Conservation (phyloP, 2,888 invertebrate species). For the Chelonus formosanus region DNA sequence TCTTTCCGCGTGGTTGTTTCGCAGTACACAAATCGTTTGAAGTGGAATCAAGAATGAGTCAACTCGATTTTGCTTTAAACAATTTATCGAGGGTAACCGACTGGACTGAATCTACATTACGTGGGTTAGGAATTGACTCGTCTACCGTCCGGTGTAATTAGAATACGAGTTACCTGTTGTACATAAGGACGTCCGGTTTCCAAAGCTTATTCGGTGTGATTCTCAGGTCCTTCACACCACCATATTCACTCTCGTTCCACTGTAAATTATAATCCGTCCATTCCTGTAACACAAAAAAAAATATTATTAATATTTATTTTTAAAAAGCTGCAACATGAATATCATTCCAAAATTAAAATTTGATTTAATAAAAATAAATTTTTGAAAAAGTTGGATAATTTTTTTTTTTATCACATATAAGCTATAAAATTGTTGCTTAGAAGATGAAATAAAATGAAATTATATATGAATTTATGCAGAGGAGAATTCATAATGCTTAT, state of each 20-base stretch:
- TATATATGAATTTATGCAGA: too few relatives aligned
- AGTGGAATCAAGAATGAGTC: constrained; percentile 20
- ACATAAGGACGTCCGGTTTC: constrained; percentile 99
- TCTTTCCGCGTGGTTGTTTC: constrained; percentile 31
- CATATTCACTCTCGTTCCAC: constrained; percentile 96
- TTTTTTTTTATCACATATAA: too few relatives aligned
- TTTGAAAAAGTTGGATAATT: not conserved
- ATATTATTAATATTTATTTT: not conserved
- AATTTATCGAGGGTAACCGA: constrained; percentile 19
- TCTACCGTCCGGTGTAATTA: constrained; percentile 20
- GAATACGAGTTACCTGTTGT: constrained; percentile 86
- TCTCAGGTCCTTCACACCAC: constrained; percentile 91
- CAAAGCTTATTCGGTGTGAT: constrained; percentile 96
- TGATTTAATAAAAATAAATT: not conserved
- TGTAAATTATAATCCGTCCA: constrained; percentile 98
- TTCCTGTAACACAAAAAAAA: constrained; percentile 72
- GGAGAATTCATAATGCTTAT: too few relatives aligned
- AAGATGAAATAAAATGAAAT: too few relatives aligned
- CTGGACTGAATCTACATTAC: constrained; percentile 9
- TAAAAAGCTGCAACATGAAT: too few relatives aligned
- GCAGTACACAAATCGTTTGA: constrained; percentile 14
- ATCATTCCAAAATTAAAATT: too few relatives aligned
- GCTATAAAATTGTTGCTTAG: too few relatives aligned
- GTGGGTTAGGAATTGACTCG: constrained; percentile 4
- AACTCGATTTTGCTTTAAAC: constrained; percentile 32